Base-by-base conservation (phyloP, 2,888 invertebrate genomes). In the Lasiommata megera region DNA sequence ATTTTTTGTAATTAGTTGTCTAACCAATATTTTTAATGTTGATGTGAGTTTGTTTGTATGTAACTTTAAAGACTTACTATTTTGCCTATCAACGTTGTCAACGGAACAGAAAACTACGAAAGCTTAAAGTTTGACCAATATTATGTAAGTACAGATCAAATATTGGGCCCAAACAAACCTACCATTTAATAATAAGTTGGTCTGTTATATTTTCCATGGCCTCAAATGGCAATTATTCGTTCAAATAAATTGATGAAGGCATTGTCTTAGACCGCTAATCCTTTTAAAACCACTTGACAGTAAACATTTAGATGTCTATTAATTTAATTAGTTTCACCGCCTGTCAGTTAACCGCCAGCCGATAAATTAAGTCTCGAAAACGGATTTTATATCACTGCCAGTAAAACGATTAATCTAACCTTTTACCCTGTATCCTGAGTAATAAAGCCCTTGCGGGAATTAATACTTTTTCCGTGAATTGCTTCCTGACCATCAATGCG, bases 141-240 rank as follows among this genome's bases (percentile, higher is more conserved):
- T n/a, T n/a, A n/a, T n/a, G n/a, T 23, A 23, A 23, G 3, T 3
- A 23, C 23, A 2, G 23, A 23, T 3, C 5, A 23, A 23, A 23
- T 23, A 23, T 5, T 23, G 5, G 3, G 23, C 23, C n/a, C n/a
- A n/a, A n/a, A n/a, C n/a, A n/a, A n/a, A 23, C 23, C 23, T 23
- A 23, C 23, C 23, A 23, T n/a, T n/a, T n/a, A n/a, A n/a, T n/a
- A n/a, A n/a, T n/a, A 23, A 23, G 23, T n/a, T n/a, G 5, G 23
- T 23, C 23, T 5, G 3, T 3, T 23, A 23, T 23, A 23, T 23
- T 17, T 65, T 62, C 62, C 41, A 1, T 57, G 54, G 65, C 62
- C 61, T 50, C 50, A 6, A 40, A 53, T 57, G 51, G 36, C 57
- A 64, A 66, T 67, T 64, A 65, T 65, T 64, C 40, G 54, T 40